Evolutionary conservation across 2,113 vertebrate genomes (phyloP), one percentile per base, ranked within the genome.

Genomic region (Pitta sordida): DNA sequence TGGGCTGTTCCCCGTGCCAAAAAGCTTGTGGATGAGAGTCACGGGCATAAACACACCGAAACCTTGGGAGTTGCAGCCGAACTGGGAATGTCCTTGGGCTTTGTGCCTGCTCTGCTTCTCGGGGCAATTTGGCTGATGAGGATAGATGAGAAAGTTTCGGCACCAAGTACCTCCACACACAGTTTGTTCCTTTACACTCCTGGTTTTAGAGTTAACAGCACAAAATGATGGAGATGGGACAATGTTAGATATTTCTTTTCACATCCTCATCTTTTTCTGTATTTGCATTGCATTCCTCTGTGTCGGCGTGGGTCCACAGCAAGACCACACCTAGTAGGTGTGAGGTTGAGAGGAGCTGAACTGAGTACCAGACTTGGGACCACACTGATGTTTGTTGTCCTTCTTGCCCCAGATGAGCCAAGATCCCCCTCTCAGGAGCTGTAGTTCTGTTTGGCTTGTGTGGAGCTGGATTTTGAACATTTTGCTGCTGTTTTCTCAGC

Each of bases 221-320:
- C 13, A 30, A 67, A 68, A 51, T 56, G 10, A 9, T 49, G 23
- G 44, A 68, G 27, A 1, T 49, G 34, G 39, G 26, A 67, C 32
- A 67, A 13, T 70, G 69, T 80, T 76, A 1, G 2, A 1, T 88
- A 27, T 16, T 70, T 73, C 15, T 90, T 76, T 89, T 60, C 41
- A 52, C 21, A n/a, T 46, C 43, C 11, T 83, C 16, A 7, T 68
- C 9, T 91, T 85, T 78, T 94, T 46, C n/a, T 7, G 0, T 78
- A 22, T 67, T 90, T 86, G 19, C 12, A 9, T 68, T 15, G 41
- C 24, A 34, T 81, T n/a, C 10, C 16, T n/a, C 14, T 86, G 2
- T 29, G 1, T 71, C 26, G 64, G 19, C 15, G 13, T 27, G 0
- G 0, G 9, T 77, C 36, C 29, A 49, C 65, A 58, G 41, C 78